Conservation (phyloP, 2,113 vertebrate genomes). For the Rhynchopsitta pachyrhyncha region DNA sequence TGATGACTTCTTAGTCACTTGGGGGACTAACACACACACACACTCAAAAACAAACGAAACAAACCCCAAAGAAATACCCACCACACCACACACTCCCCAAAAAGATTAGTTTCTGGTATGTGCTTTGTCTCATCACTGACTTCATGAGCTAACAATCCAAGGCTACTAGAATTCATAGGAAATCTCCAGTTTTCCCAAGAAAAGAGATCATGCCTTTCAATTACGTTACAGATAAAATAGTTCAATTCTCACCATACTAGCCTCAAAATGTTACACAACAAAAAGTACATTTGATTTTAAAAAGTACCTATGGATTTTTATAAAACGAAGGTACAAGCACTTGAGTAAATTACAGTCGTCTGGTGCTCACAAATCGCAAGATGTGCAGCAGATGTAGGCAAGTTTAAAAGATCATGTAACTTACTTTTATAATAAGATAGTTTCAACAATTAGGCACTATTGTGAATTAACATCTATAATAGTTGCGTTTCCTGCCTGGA, state of each 20-base stretch:
- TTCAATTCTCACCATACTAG: neutral
- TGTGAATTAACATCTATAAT: neutral
- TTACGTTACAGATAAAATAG: neutral
- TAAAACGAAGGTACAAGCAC: neutral
- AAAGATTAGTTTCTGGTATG: neutral
- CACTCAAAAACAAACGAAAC: neutral
- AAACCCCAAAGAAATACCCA: neutral
- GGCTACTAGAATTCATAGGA: neutral
- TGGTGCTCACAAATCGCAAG: conserved; percentile 5
- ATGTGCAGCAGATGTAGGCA: neutral
- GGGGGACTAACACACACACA: neutral
- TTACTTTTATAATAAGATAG: conserved; percentile 13
- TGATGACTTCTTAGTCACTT: neutral
- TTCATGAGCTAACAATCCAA: neutral
- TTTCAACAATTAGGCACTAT: neutral
- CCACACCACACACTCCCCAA: neutral
- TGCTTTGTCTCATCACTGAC: neutral
- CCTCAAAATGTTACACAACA: neutral
- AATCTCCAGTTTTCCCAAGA: neutral
- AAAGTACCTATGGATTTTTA: neutral
- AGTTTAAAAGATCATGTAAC: neutral
- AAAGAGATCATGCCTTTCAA: neutral
- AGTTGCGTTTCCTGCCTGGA: neutral
- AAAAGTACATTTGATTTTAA: neutral
- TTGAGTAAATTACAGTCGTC: conserved; percentile 11